Percentiles rank a stretch among this genome's conserved stretches.
Conservation (phyloP, 2,888 invertebrate species). For the Disparrhopalites patrizii region DNA sequence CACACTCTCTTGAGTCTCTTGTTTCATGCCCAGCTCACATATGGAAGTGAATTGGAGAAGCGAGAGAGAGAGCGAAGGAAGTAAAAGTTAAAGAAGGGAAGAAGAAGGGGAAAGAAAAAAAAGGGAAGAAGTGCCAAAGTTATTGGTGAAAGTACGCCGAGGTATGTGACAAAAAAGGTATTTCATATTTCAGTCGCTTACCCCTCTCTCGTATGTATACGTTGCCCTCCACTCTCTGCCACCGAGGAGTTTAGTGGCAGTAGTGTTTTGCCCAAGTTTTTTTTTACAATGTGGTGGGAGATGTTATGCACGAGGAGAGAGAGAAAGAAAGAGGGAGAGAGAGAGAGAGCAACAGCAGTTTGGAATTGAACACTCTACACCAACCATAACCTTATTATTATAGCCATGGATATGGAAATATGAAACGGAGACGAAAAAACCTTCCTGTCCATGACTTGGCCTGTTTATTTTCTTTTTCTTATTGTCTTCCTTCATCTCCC, state of each 20-base stretch:
- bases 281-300: too few relatives aligned
- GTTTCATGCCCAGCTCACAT: background rate
- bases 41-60: constrained; percentile 5
- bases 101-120: background rate
- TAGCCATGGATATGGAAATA: constrained; percentile 19
- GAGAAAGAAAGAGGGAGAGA: too few relatives aligned
- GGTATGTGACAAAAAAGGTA: constrained; percentile 23
- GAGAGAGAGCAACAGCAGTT: background rate
- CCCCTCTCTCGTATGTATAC: too few relatives aligned
- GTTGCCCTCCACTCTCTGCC: too few relatives aligned
- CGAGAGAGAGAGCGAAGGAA: constrained; percentile 1
- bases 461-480: background rate
- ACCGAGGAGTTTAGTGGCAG: too few relatives aligned
- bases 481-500: background rate
- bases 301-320: too few relatives aligned
- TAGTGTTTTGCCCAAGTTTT: too few relatives aligned
- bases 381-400: constrained; percentile 18
- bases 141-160: constrained; percentile 12
- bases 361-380: constrained; percentile 14
- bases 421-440: constrained; percentile 17
- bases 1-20: background rate
- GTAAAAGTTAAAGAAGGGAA: background rate
- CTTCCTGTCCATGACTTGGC: constrained; percentile 14
- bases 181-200: constrained; percentile 25
- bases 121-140: constrained; percentile 13